Evolutionary conservation across 2,113 vertebrate genomes (phyloP).

Genomic region (Calidris pugnax): DNA sequence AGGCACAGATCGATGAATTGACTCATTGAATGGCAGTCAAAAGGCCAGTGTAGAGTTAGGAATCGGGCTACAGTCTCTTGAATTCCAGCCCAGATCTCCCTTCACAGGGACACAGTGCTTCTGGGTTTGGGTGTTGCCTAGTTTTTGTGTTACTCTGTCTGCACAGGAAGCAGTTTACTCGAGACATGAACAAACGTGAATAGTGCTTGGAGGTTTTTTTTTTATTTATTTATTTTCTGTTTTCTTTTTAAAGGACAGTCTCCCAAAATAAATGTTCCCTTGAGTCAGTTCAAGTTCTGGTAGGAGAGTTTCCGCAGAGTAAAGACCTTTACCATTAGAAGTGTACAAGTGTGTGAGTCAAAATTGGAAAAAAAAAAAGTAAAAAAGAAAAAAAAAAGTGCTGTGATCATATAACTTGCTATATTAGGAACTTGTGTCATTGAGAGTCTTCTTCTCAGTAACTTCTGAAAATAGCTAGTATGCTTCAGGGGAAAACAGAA

Average conservation of each 20-base stretch:
- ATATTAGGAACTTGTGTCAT: neutral
- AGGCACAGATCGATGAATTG: neutral
- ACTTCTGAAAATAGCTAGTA: neutral
- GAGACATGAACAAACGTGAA: neutral
- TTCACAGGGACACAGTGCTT: neutral
- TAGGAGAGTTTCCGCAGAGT: constrained; percentile 29
- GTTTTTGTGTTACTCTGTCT: constrained; percentile 6
- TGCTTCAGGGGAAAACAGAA: neutral
- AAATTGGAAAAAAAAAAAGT: neutral
- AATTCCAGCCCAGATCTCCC: neutral
- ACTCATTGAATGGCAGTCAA: neutral
- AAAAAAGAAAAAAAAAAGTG: neutral
- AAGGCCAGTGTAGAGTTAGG: neutral
- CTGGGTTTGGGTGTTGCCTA: constrained; percentile 25
- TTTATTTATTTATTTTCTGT: neutral
- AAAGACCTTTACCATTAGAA: constrained; percentile 17
- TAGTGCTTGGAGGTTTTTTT: neutral
- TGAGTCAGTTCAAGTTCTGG: constrained; percentile 1
- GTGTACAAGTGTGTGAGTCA: neutral
- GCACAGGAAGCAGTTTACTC: constrained; percentile 57
- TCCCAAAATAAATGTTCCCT: constrained; percentile 40
- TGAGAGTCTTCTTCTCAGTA: neutral
- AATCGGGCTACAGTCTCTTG: neutral
- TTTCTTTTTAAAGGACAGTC: constrained; percentile 30
- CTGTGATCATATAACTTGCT: neutral